phyloP scores from a whole-genome alignment of 1,140 invertebrate genomes.

The Caenorhabditis briggsae region DNA sequence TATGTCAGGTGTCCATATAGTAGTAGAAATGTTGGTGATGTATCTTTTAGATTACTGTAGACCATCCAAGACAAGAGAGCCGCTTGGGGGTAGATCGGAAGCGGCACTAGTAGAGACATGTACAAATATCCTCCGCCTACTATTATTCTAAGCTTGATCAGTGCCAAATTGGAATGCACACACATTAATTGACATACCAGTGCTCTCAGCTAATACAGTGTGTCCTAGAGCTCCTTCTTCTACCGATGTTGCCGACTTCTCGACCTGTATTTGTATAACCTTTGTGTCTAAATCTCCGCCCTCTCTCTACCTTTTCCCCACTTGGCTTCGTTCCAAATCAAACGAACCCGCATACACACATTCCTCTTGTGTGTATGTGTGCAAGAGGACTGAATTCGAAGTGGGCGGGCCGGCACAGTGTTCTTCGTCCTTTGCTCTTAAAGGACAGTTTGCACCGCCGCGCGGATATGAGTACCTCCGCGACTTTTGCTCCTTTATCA shows the following conservation, averaged over 20 bases:
- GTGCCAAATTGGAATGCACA: conserved; percentile 50
- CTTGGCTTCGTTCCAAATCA: conserved; percentile 56
- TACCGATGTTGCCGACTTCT: conserved; percentile 50
- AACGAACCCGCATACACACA: conserved; percentile 46
- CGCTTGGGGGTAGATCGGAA: background rate
- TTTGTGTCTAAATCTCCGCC: conserved; percentile 46
- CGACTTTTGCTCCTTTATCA: background rate
- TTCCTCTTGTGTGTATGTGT: conserved; percentile 34
- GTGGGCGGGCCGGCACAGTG: conserved; percentile 10
- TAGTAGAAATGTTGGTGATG: background rate
- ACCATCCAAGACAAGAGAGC: background rate
- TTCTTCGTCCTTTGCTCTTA: conserved; percentile 51
- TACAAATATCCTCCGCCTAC: background rate
- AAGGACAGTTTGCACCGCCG: conserved; percentile 31
- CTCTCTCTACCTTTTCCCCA: background rate
- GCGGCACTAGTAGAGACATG: background rate
- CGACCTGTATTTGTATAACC: conserved; percentile 48
- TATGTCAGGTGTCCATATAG: conserved; percentile 24
- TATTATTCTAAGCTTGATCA: conserved; percentile 27
- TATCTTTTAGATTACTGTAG: conserved; percentile 11
- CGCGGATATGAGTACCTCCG: no score
- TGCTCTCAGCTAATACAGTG: conserved; percentile 34
- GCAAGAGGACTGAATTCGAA: conserved; percentile 35
- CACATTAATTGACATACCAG: conserved; percentile 44
- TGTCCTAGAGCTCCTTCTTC: conserved; percentile 1